Base-by-base conservation (phyloP, 30 jellyfish, hydroid and myxozoan genomes). In the Aurelia coerulea region DNA sequence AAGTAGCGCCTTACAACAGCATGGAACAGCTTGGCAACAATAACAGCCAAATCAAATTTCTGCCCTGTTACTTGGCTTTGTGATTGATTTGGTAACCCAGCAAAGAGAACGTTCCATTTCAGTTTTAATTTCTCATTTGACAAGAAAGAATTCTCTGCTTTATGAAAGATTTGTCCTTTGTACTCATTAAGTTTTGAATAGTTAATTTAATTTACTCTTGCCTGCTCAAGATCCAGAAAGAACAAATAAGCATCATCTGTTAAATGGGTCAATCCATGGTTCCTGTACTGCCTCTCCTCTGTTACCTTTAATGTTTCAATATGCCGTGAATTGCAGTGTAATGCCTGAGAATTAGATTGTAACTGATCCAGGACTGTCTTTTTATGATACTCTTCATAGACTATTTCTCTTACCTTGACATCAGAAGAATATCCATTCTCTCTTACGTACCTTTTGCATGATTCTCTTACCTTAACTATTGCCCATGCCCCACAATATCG, bases 221-320 rank as follows among this genome's bases (percentile, higher is more conserved):
- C 37, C 77, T 66, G 51, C 17, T 66, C 77, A 1, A 66, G 77
- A n/a, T 35, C 77, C 77, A 66, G 77, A 66, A 66, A 66, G 77
- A 66, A 66, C 51, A 2, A 46, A 66, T 66, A 31, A n/a, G 77
- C 77, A 66, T 66, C 77, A 66, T 66, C 77, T 66, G 46, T 66
- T 15, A 66, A n/a, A 66, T 66, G 77, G 11, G 77, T 66, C 37
- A 66, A 66, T n/a, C 46, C 77, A n/a, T 66, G 77, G 51, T n/a
- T 66, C 77, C 77, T 35, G 37, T n/a, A 66, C 37, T 66, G 77
- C 77, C 37, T 66, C 77, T 66, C 77, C 77, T 66, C 51, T 66
- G 37, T 66, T n/a, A 66, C 37, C 37, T 66, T 46, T 9, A 66
- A 46, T 66, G 77, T 66, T 66, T 66, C 77, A n/a, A n/a, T 66